Evolutionary conservation across 92 coral and sea anemone species (phyloP).

Genomic region (Hydrozoanthus gracilis): DNA sequence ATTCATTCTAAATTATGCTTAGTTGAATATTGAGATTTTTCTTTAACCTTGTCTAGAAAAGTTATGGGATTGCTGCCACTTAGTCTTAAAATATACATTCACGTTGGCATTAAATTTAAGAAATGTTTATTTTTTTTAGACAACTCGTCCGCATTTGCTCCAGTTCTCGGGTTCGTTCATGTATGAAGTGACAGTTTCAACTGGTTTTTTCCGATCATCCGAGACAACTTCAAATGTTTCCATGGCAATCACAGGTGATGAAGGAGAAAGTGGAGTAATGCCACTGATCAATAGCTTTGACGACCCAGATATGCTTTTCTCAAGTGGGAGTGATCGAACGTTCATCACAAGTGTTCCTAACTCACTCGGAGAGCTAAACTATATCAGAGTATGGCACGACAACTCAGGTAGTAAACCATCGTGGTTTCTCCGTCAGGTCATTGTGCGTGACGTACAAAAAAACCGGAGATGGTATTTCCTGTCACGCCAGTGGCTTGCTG

Average conservation of each 20-base stretch:
- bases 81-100: too few species aligned
- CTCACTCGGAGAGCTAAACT: conserved; percentile 71
- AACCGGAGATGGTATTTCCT: conserved; percentile 69
- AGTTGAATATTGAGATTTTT: too few species aligned
- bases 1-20: too few species aligned
- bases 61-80: too few species aligned
- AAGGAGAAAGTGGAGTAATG: conserved; percentile 65
- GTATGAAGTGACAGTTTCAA: conserved; percentile 81
- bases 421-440: conserved; percentile 73
- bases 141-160: neutral
- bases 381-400: conserved; percentile 85
- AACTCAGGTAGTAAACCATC: conserved; percentile 78
- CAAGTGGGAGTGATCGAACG: conserved; percentile 70
- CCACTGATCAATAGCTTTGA: conserved; percentile 66
- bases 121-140: too few species aligned
- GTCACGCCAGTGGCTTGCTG: conserved; percentile 80
- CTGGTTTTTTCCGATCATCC: conserved; percentile 79
- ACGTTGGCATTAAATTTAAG: too few species aligned
- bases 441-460: conserved; percentile 64
- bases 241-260: conserved; percentile 69
- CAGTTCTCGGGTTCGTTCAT: conserved; percentile 47
- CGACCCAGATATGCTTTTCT: conserved; percentile 53
- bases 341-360: conserved; percentile 64
- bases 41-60: too few species aligned
- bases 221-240: conserved; percentile 90